Evolutionary conservation across 2,888 invertebrate species (phyloP).

Genomic region (Elysia crispata): DNA sequence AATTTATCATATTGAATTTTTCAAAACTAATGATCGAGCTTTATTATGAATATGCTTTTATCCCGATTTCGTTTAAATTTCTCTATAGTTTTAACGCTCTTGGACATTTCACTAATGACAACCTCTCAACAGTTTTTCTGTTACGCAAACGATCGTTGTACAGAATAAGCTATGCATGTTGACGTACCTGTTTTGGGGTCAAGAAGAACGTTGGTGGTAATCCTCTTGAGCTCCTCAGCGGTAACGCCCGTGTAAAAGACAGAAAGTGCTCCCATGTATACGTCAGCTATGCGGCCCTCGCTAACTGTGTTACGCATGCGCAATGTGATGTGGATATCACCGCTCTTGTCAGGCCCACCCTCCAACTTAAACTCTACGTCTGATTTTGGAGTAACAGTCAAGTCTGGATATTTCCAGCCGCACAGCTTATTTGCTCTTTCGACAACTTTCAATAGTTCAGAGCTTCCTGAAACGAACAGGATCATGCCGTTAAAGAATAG

Average conservation of each 20-base stretch:
- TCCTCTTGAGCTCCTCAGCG: slow-evolving; percentile 63
- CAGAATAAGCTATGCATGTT: no score
- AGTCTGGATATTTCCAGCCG: slow-evolving; percentile 50
- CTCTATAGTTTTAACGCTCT: no score
- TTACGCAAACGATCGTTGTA: no score
- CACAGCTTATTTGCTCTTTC: slow-evolving; percentile 59
- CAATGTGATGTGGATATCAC: slow-evolving; percentile 62
- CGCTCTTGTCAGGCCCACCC: slow-evolving; percentile 61
- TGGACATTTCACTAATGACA: no score
- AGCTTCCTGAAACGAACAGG: slow-evolving; percentile 55
- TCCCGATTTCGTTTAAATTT: no score
- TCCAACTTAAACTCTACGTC: slow-evolving; percentile 67
- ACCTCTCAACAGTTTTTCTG: no score
- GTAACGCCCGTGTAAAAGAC: slow-evolving; percentile 73
- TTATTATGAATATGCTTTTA: no score
- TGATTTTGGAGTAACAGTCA: slow-evolving; percentile 43
- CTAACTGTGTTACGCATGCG: slow-evolving; percentile 64
- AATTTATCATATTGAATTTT: no score
- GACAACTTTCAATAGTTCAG: slow-evolving; percentile 57
- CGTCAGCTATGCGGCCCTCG: slow-evolving; percentile 64
- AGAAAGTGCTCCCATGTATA: slow-evolving; percentile 63
- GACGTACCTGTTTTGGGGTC: slow-evolving; percentile 71
- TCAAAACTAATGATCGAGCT: no score
- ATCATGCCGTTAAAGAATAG: no score
- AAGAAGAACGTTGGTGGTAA: slow-evolving; percentile 76